Evolutionary conservation across 2,113 vertebrate genomes (phyloP).

Genomic region (Eulacestoma nigropectus): DNA sequence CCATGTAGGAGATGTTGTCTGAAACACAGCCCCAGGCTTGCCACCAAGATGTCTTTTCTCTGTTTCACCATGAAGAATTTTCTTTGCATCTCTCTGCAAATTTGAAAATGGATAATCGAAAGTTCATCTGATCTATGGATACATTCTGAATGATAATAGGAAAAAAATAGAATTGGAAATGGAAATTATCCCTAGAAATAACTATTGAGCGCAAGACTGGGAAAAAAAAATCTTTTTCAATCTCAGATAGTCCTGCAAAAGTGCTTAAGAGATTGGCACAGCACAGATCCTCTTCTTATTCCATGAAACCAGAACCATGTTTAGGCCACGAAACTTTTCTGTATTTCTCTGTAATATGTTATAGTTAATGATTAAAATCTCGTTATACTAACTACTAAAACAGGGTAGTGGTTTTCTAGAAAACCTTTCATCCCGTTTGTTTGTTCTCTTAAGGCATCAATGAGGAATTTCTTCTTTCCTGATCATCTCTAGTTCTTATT

Average conservation of each 20-base stretch:
- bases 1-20: not conserved
- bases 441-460: not conserved
- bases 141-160: not conserved
- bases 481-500: not conserved
- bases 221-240: not conserved
- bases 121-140: not conserved
- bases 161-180: not conserved
- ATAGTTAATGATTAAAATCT: not conserved
- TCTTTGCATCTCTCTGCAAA: not conserved
- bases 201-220: not conserved
- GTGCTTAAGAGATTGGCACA: not conserved
- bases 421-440: not conserved
- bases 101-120: not conserved
- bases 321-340: not conserved
- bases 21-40: not conserved
- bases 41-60: not conserved
- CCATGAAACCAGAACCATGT: not conserved
- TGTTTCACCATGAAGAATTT: not conserved
- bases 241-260: not conserved
- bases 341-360: not conserved
- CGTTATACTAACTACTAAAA: not conserved
- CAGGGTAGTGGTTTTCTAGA: not conserved
- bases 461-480: not conserved
- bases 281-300: not conserved
- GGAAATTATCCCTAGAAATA: not conserved